These are phyloP conservation scores for Sialis lutaria DNA, from an alignment of 2,888 invertebrate genomes.

Conservation along the genomic window DNA sequence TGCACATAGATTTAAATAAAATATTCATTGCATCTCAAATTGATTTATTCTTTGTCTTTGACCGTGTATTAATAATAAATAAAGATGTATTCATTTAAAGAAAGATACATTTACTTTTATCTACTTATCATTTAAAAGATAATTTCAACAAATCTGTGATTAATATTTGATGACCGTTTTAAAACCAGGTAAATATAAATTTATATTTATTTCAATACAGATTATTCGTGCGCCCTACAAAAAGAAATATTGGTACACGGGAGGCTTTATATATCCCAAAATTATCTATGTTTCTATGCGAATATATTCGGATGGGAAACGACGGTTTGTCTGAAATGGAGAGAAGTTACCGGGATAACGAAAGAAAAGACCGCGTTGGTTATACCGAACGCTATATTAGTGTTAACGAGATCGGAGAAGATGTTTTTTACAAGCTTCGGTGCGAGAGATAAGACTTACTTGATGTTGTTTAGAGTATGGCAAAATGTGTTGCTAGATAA, in stretches of 20 bases:
- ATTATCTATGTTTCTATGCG: constrained; percentile 92
- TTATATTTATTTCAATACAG: constrained; percentile 31
- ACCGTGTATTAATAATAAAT: too few species aligned
- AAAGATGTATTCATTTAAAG: too few species aligned
- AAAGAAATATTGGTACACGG: constrained; percentile 93
- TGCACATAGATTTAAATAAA: too few species aligned
- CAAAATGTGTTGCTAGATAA: constrained; percentile 89
- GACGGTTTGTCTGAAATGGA: constrained; percentile 65
- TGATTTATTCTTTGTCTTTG: too few species aligned
- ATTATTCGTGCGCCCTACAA: constrained; percentile 94
- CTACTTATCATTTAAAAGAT: too few species aligned
- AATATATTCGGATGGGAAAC: constrained; percentile 98
- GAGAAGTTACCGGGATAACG: constrained; percentile 81
- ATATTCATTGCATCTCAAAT: too few species aligned
- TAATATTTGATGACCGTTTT: too few species aligned
- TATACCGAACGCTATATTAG: constrained; percentile 90
- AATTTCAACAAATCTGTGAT: too few species aligned
- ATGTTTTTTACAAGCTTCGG: constrained; percentile 91
- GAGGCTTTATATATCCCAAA: constrained; percentile 85
- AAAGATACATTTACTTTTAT: too few species aligned
- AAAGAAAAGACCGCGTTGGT: constrained; percentile 89
- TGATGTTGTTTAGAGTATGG: constrained; percentile 92
- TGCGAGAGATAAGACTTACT: constrained; percentile 83
- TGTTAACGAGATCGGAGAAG: constrained; percentile 66
- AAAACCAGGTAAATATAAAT: too few species aligned